phyloP scores from a whole-genome alignment of 2,113 vertebrate species.

The Scartelaos histophorus region DNA sequence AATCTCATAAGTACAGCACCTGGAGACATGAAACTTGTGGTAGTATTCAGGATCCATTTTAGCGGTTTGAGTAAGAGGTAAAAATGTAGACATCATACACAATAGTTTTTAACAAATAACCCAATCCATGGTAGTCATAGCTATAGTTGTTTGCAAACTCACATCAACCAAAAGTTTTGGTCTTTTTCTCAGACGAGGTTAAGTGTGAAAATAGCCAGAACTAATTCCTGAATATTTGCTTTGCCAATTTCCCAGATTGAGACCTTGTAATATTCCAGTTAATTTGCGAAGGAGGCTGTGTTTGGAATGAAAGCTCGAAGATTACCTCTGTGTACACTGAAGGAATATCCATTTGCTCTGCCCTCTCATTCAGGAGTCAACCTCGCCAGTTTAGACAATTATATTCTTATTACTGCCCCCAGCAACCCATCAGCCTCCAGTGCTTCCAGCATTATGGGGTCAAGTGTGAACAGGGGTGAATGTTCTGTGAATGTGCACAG shows the following conservation, averaged over 20 bases:
- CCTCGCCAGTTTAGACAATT: conserved; percentile 1
- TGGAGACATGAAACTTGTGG: too few relatives aligned
- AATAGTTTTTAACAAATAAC: background rate
- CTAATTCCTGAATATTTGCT: conserved; percentile 5
- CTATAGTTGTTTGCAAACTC: background rate
- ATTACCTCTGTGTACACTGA: conserved; percentile 9
- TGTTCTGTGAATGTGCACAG: background rate
- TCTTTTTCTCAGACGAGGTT: background rate
- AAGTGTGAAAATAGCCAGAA: background rate
- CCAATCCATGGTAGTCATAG: background rate
- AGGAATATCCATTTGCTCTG: background rate
- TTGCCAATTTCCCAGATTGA: background rate
- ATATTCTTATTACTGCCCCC: conserved; percentile 5
- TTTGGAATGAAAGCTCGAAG: background rate
- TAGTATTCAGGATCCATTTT: too few relatives aligned
- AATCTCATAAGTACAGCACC: too few relatives aligned
- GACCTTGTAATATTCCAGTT: conserved; percentile 6
- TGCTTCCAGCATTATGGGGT: background rate
- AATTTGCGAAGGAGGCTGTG: background rate
- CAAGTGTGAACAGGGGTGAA: background rate
- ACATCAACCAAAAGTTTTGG: background rate
- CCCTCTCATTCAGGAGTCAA: background rate
- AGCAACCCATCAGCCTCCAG: background rate
- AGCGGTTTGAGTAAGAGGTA: too few relatives aligned
- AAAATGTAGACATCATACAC: too few relatives aligned